phyloP scores from a whole-genome alignment of 1,140 invertebrate species.

The Aphaenogaster rudis region DNA sequence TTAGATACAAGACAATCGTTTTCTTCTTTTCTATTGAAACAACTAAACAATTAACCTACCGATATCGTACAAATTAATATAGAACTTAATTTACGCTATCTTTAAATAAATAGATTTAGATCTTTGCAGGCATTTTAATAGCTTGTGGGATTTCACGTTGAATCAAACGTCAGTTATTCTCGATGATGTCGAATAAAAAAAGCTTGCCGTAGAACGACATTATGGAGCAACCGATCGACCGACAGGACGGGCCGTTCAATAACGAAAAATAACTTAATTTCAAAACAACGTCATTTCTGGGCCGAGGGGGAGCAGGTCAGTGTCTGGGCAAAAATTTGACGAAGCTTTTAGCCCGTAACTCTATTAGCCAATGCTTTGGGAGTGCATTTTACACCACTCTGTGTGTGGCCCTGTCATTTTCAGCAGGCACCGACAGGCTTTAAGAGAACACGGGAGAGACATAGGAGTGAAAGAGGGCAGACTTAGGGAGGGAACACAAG shows the following conservation, averaged over 20 bases:
- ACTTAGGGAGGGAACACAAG: slow-evolving; percentile 34
- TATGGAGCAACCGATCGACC: slow-evolving; percentile 71
- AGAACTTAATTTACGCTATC: background rate
- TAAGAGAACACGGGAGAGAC: slow-evolving; percentile 58
- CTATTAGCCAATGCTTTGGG: slow-evolving; percentile 81
- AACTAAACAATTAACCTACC: background rate
- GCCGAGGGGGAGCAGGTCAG: slow-evolving; percentile 35
- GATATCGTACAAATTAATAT: background rate
- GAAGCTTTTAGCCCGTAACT: slow-evolving; percentile 82
- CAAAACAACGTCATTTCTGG: slow-evolving; percentile 80
- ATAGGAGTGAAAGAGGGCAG: background rate
- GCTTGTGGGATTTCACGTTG: background rate
- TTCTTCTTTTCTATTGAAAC: background rate
- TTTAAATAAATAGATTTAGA: slow-evolving; percentile 1
- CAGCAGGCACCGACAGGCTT: slow-evolving; percentile 69
- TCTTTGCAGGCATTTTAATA: background rate
- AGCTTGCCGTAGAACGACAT: slow-evolving; percentile 35
- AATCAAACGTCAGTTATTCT: slow-evolving; percentile 3
- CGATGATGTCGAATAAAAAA: slow-evolving; percentile 10
- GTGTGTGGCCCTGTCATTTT: slow-evolving; percentile 82
- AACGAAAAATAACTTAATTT: slow-evolving; percentile 81
- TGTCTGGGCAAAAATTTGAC: slow-evolving; percentile 80
- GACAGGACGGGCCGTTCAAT: slow-evolving; percentile 69
- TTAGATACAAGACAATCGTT: background rate
- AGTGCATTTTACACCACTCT: slow-evolving; percentile 79